phyloP scores from a whole-genome alignment of 2,113 vertebrate species.

The Apteryx owenii region DNA sequence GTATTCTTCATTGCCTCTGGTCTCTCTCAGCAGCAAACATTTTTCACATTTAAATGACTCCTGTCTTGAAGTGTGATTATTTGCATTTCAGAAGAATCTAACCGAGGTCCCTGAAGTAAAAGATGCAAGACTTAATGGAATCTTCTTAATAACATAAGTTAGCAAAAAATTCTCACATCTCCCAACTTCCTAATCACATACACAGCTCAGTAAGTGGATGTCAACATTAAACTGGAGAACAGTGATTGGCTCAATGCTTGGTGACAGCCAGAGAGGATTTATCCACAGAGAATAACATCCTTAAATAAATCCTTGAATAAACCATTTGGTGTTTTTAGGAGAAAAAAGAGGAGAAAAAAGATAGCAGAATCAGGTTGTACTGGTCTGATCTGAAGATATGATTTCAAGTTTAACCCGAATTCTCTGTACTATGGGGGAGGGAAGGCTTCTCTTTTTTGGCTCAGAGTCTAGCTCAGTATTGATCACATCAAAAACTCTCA shows the following conservation, averaged over 20 bases:
- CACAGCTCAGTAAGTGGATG: not conserved
- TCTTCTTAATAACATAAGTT: not conserved
- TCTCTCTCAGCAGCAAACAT: not conserved
- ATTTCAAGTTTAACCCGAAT: not conserved
- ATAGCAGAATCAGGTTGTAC: not conserved
- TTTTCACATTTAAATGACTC: not conserved
- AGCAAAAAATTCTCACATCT: not conserved
- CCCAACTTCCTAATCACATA: not conserved
- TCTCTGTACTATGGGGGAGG: not conserved
- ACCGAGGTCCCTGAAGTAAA: not conserved
- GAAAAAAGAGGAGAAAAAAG: not conserved
- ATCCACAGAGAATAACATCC: not conserved
- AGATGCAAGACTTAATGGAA: constrained; percentile 10
- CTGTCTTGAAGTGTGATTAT: not conserved
- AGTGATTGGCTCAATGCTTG: not conserved
- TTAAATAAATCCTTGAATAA: not conserved
- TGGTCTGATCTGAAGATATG: not conserved
- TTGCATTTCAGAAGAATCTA: constrained; percentile 1
- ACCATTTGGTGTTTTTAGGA: not conserved
- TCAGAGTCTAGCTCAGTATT: not conserved
- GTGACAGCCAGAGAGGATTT: not conserved
- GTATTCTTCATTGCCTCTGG: not conserved
- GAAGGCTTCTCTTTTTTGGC: not conserved
- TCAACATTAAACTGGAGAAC: not conserved
- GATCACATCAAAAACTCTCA: not conserved